A percentile compares a stretch with the other conserved stretches of the same genome.
Conservation (phyloP, 2,113 vertebrate genomes). For the Alexandromys fortis region DNA sequence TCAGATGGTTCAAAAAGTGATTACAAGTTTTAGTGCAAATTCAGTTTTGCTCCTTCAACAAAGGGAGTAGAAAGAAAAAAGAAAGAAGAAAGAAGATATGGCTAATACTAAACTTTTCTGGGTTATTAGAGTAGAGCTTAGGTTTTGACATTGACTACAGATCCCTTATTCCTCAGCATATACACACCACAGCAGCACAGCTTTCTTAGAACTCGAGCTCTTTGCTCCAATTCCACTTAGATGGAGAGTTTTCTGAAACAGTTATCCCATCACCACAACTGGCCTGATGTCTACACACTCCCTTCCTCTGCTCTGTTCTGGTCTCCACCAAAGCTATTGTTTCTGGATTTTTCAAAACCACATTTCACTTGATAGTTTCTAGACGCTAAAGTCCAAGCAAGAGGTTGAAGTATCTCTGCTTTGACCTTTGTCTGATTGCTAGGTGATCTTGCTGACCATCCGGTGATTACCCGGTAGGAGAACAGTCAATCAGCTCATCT, state of each 20-base stretch:
- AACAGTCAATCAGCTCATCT: background rate
- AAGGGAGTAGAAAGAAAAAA: background rate
- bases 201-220: background rate
- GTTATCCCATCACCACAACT: background rate
- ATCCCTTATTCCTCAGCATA: background rate
- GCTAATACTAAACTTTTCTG: background rate
- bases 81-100: background rate
- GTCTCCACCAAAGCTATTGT: slow-evolving; percentile 7
- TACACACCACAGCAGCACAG: background rate
- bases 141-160: background rate
- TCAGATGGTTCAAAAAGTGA: background rate
- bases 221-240: background rate
- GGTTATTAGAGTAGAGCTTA: background rate
- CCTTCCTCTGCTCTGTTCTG: background rate
- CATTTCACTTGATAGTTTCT: slow-evolving; percentile 29
- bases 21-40: slow-evolving; percentile 43
- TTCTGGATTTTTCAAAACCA: slow-evolving; percentile 40
- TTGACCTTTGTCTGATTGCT: background rate
- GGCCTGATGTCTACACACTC: background rate
- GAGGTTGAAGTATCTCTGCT: slow-evolving; percentile 11
- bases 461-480: background rate
- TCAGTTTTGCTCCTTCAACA: slow-evolving; percentile 25
- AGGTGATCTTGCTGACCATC: background rate
- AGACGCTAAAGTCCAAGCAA: slow-evolving; percentile 21
- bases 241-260: background rate